These are phyloP conservation scores for Kuschelorhynchus macadamiae DNA, from an alignment of 2,888 invertebrate species.

Conservation along the genomic window DNA sequence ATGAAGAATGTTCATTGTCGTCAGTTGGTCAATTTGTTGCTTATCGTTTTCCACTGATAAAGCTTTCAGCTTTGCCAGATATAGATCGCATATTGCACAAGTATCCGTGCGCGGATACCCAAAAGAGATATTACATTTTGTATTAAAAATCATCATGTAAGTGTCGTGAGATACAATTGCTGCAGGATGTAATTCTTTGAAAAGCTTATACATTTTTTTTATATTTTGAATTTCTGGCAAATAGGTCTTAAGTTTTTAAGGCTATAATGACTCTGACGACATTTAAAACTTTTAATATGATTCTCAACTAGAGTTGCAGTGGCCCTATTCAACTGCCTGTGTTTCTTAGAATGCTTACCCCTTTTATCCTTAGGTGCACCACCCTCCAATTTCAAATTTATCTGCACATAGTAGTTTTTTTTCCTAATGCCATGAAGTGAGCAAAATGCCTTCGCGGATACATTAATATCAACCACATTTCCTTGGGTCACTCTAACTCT, in stretches of 20 bases:
- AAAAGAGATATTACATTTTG: conserved; percentile 24
- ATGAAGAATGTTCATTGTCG: neutral
- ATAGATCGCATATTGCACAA: conserved; percentile 19
- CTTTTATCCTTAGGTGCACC: conserved; percentile 7
- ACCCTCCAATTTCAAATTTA: neutral
- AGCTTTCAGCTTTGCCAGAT: conserved; percentile 14
- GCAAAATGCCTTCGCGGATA: conserved; percentile 1
- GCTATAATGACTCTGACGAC: conserved; percentile 6
- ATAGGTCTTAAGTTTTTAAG: conserved; percentile 1
- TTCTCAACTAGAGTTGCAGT: neutral
- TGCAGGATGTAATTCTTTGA: conserved; percentile 12
- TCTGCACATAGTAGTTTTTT: neutral
- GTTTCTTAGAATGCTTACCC: conserved; percentile 9
- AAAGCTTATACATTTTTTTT: conserved; percentile 11
- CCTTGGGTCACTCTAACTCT: neutral
- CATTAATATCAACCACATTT: neutral
- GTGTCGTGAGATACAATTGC: conserved; percentile 20
- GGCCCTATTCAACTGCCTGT: conserved; percentile 1
- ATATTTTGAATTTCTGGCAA: conserved; percentile 12
- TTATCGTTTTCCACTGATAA: conserved; percentile 8
- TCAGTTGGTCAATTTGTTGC: neutral
- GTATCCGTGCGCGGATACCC: conserved; percentile 27
- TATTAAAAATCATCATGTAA: conserved; percentile 17
- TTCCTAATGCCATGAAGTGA: conserved; percentile 1
- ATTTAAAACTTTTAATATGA: conserved; percentile 13